Percentiles rank a stretch among this genome's conserved stretches.
Conservation (phyloP, 2,797 vertebrate genomes). For the Microhierax caerulescens region DNA sequence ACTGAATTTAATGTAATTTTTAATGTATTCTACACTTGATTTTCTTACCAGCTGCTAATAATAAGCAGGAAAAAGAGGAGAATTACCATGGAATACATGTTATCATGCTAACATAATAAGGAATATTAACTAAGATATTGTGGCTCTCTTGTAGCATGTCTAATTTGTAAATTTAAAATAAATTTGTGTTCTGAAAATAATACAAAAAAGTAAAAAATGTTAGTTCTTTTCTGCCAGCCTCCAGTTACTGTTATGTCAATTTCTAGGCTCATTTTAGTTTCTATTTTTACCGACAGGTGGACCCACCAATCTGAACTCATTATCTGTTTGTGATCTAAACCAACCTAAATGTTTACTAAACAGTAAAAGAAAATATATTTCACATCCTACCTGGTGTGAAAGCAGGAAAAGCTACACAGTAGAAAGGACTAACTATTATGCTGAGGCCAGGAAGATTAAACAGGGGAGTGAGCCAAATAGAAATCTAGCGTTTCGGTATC, state of each 20-base stretch:
- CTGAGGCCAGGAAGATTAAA: background rate
- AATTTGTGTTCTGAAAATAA: background rate
- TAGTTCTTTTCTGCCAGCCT: background rate
- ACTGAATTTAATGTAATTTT: background rate
- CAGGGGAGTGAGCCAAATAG: background rate
- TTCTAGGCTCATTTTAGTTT: background rate
- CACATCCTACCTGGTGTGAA: background rate
- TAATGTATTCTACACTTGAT: background rate
- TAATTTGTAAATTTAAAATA: background rate
- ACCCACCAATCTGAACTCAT: background rate
- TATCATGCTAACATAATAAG: background rate
- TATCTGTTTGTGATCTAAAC: background rate
- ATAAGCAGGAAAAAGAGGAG: background rate
- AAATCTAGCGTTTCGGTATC: background rate
- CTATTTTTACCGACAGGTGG: slow-evolving; percentile 6
- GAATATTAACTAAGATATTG: background rate
- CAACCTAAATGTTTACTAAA: background rate
- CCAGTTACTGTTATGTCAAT: background rate
- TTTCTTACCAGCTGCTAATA: background rate
- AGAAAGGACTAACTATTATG: background rate
- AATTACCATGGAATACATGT: background rate
- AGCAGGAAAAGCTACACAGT: background rate
- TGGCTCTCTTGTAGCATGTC: background rate
- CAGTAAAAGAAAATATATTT: background rate
- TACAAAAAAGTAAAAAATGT: background rate